phyloP scores from a whole-genome alignment of 2,888 invertebrate species.

The Sericinus montela region DNA sequence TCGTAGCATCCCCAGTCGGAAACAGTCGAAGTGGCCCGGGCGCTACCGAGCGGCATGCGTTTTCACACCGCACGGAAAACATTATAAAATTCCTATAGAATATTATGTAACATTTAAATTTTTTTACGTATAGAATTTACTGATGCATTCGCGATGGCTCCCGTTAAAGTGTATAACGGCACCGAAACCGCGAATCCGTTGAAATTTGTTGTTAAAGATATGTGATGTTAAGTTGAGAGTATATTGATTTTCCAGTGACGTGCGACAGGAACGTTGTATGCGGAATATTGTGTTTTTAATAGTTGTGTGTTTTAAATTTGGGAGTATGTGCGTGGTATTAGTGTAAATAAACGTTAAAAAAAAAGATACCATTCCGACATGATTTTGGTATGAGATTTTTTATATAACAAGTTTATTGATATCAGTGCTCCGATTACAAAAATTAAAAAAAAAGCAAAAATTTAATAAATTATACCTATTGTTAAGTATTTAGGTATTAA shows the following conservation, averaged over 20 bases:
- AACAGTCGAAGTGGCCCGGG: conserved; percentile 43
- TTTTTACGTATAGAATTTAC: conserved; percentile 22
- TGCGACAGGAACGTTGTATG: conserved; percentile 49
- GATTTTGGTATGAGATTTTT: background rate
- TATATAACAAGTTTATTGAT: background rate
- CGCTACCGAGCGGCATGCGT: conserved; percentile 45
- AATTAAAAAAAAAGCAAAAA: background rate
- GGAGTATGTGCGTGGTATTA: conserved; percentile 32
- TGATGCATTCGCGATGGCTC: background rate
- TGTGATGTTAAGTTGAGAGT: conserved; percentile 35
- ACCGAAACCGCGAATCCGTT: conserved; percentile 1
- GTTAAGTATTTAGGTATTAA: background rate
- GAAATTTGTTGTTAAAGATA: conserved; percentile 26
- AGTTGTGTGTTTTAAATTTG: conserved; percentile 42
- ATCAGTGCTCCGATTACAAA: conserved; percentile 1
- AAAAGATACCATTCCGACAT: background rate
- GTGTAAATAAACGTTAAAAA: conserved; percentile 6
- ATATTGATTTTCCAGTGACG: conserved; percentile 73
- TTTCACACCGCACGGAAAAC: conserved; percentile 52
- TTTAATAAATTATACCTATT: background rate
- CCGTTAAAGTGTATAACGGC: background rate
- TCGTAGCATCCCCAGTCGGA: conserved; percentile 48
- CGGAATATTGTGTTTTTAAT: conserved; percentile 63
- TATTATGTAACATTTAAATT: conserved; percentile 64
- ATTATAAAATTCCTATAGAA: conserved; percentile 45